Evolutionary conservation across 2,888 invertebrate species (phyloP), one percentile per base, ranked within the genome.

Genomic region (Hecatera dysodea): DNA sequence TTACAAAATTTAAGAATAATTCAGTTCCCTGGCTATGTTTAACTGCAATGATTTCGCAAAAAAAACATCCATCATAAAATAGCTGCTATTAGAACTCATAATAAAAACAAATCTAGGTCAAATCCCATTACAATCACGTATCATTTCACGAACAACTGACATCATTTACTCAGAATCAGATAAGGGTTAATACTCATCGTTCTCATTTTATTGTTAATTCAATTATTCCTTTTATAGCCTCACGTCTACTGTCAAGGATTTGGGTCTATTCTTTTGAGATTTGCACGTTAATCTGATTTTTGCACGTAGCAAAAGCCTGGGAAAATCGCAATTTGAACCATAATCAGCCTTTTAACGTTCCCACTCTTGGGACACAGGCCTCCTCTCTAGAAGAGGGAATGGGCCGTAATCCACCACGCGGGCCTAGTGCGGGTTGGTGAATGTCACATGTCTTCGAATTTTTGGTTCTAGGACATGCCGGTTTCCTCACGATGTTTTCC

Each of bases 181-280:
- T 66, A 71, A 59, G 42, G 29, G 59, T 39, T 55, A 57, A 6
- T 53, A 22, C 46, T 52, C 56, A 59, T 76, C 63, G 29, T 60
- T 46, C 48, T 33, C 9, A n/a, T 63, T 46, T 52, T 63, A 63
- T 67, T 63, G 24, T 67, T 64, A 53, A 77, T 61, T 76, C 56
- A 67, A 77, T 50, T 60, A 56, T 64, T 72, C n/a, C 15, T 53
- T 48, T 39, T 56, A 56, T 22, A 56, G 46, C 27, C 12, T 57
- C 76, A 77, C 72, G 76, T 76, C 39, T 67, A 46, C 46, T 17
- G 52, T 48, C 72, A 72, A 76, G 77, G 76, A 55, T 71, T 52
- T 50, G 46, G 22, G 29, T 66, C 8, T n/a, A 36, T 22, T 75
- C 44, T 15, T 36, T 68, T 27, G 5, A 50, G 48, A 46, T 63